These are phyloP conservation scores for Macrosiphum euphorbiae DNA, from an alignment of 2,888 invertebrate species.

Conservation along the genomic window DNA sequence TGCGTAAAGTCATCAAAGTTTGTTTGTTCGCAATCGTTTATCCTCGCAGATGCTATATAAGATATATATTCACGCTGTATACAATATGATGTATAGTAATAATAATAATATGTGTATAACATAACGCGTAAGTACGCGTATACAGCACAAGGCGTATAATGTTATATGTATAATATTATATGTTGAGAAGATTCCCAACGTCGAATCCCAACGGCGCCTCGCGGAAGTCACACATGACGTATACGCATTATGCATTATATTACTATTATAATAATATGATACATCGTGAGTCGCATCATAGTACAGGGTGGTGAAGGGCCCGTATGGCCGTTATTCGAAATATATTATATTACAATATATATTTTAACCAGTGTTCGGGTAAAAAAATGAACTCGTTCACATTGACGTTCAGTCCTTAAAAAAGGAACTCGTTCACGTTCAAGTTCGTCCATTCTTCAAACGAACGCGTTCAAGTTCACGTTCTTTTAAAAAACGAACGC, in stretches of 20 bases:
- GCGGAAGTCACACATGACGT: not conserved
- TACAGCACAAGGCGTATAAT: not conserved
- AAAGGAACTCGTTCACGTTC: too few species aligned
- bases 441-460: too few species aligned
- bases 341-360: not conserved
- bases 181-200: not conserved
- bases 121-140: not conserved
- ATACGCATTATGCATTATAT: not conserved
- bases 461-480: too few species aligned
- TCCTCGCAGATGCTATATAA: not conserved
- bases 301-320: not conserved
- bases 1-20: slow-evolving; percentile 28
- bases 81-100: too few species aligned
- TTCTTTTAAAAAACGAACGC: too few species aligned
- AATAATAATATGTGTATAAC: slow-evolving; percentile 2
- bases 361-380: too few species aligned
- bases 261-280: not conserved
- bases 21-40: slow-evolving; percentile 29
- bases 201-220: not conserved
- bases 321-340: not conserved
- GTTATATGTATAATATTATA: not conserved
- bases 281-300: not conserved
- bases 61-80: not conserved
- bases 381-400: too few species aligned
- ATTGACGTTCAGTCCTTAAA: too few species aligned